Evolutionary conservation across 2,113 vertebrate genomes (phyloP), one percentile per base, ranked within the genome.

Genomic region (Caloenas nicobarica): DNA sequence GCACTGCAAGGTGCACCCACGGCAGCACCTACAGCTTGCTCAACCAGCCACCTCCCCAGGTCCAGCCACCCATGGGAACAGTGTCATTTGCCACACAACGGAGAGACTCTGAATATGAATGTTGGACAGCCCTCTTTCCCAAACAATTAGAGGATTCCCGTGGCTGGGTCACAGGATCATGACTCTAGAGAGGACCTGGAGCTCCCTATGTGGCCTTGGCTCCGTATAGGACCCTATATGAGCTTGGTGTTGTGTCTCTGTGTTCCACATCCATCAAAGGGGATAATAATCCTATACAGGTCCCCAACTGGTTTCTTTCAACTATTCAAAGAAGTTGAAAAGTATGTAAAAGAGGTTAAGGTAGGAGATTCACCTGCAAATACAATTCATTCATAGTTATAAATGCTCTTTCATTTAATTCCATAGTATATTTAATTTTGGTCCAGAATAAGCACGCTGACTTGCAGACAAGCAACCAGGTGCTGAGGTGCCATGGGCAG

Each of bases 241-340:
- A 78, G 6, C 10, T 77, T 40, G 28, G 14, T 7, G 26, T 10
- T 36, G 4, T 14, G 11, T 34, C 29, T 86, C 58, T 46, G 16
- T 40, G n/a, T 34, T 62, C 28, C 51, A 28, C 50, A 40, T n/a
- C 12, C 42, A 29, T 58, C 65, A 46, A 84, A 81, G 23, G 7
- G 15, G 25, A 38, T 36, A 73, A 36, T 28, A 28, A 71, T 15
- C 15, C n/a, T 60, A 22, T 0, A 0, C 13, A 28, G 9, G 8
- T 25, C 19, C 16, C 6, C 33, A 28, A 10, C 11, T 56, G 57
- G 25, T 71, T 38, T 79, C 29, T 85, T 70, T 53, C 18, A 54
- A 11, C 7, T 66, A 36, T 53, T 50, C 56, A 69, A 48, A 85
- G 61, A 38, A 88, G 22, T 14, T 79, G 79, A 81, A 66, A 2